Evolutionary conservation across 2,797 vertebrate genomes (phyloP).

Genomic region (Alca torda): DNA sequence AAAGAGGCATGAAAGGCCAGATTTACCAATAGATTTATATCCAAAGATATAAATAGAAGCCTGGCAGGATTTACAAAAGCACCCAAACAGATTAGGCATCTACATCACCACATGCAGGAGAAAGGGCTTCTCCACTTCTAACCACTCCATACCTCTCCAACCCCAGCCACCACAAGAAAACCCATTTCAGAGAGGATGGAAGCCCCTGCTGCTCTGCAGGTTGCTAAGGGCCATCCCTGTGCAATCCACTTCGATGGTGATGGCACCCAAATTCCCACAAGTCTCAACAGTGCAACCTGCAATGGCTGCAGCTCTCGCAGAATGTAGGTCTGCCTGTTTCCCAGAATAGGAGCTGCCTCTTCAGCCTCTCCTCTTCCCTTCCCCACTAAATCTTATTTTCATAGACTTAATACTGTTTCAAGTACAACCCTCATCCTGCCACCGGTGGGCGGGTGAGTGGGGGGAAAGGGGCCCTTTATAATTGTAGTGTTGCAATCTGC

Average conservation of each 20-base stretch:
- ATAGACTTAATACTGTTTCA: conserved; percentile 47
- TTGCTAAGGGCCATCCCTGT: conserved; percentile 11
- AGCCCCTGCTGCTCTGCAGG: background rate
- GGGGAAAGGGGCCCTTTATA: conserved; percentile 73
- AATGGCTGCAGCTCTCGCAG: background rate
- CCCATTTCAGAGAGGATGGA: background rate
- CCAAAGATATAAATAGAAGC: conserved; percentile 51
- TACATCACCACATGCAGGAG: conserved; percentile 14
- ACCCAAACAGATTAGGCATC: conserved; percentile 19
- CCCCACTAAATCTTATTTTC: conserved; percentile 59
- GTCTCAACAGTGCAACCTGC: conserved; percentile 5
- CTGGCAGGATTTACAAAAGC: conserved; percentile 22
- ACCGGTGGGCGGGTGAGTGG: conserved; percentile 63
- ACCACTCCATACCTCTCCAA: conserved; percentile 13
- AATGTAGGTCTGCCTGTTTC: conserved; percentile 9
- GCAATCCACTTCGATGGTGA: background rate
- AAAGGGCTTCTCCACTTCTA: conserved; percentile 25
- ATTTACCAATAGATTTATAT: conserved; percentile 48
- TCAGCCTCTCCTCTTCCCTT: conserved; percentile 45
- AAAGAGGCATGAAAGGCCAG: background rate
- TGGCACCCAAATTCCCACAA: background rate
- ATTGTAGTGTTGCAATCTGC: conserved; percentile 81
- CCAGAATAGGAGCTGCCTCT: conserved; percentile 46
- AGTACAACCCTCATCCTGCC: conserved; percentile 58
- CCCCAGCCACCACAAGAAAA: conserved; percentile 39